Evolutionary conservation across 2,797 vertebrate genomes (phyloP), one percentile per base, ranked within the genome.

Genomic region (Rhynchonycteris naso): DNA sequence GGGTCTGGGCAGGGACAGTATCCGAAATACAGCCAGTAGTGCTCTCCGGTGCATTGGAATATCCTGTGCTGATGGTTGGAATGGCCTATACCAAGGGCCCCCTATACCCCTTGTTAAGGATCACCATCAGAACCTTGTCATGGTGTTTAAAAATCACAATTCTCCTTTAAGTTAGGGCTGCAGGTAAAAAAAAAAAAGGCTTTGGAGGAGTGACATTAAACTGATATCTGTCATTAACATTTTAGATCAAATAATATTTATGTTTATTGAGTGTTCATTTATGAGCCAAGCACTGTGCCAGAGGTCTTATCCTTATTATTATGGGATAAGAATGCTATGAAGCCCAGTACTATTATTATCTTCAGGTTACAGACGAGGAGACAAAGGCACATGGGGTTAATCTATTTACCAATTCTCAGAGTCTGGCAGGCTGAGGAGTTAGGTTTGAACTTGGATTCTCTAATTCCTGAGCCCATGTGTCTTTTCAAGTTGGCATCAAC

Each of bases 111-210:
- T 47, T 72, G 2, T 65, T 6, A 61, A 78, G 12, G 33, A 54
- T 80, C 4, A 43, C 35, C 74, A 69, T 54, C 30, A 18, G 35
- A 12, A 61, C 63, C 52, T 94, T 68, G 33, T 65, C 22, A 2
- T 72, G 28, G 65, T 19, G 26, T 89, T 87, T 88, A 93, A 85
- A 90, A 93, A 69, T 13, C 35, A 58, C 21, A 82, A 16, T 2
- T 69, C 30, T 68, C 43, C 38, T 96, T 56, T 69, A n/a, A 47
- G 4, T 63, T 84, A 93, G 84, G 43, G 28, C 22, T 84, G 50
- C 72, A 91, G 63, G 85, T 84, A 65, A 95, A 93, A 33, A 93
- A 54, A 93, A 54, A 66, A 74, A 50, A 93, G 72, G n/a, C 33
- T 95, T 78, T 85, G 47, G 69, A 92, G 58, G 56, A 19, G 6